Evolutionary conservation across 2,888 invertebrate genomes (phyloP), one percentile per base, ranked within the genome.

Genomic region (Sesia apiformis): DNA sequence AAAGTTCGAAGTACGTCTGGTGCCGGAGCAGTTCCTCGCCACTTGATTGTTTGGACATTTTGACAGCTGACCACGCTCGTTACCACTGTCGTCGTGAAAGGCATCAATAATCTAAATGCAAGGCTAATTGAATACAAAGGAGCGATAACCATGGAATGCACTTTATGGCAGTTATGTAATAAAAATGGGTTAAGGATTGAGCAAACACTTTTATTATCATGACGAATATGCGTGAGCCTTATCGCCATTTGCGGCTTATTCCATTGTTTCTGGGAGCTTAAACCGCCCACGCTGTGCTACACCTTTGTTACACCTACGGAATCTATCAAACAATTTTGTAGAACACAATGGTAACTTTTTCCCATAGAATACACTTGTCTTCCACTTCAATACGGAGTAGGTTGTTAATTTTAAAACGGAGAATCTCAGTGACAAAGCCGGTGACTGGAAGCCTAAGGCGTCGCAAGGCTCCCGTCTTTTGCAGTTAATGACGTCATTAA

Each of bases 71-170:
- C 88, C 88, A 82, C 71, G 81, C 84, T 88, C 78, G 88, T 88
- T 88, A 88, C 84, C 84, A 82, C 77, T 84, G 85, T 85, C 78
- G 74, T 81, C 85, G 83, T 84, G 85, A 86, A 86, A 85, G 88
- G 86, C 81, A 84, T 81, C 84, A 66, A 82, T 81, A 80, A 85
- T 81, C 83, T 78, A 82, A 86, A 86, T 81, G 82, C 86, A 86
- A 84, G 80, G 86, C 87, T 88, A 89, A 89, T 89, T 86, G 88
- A 87, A 85, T 84, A 89, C 86, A 89, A 89, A 87, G 86, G 75
- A 76, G 76, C 72, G 84, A 87, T 85, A 83, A 81, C 78, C 65
- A 69, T 66, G 82, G 83, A 84, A 84, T 88, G 84, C 79, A 78
- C 78, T 87, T 79, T 84, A 78, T 74, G 70, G 72, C 62, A 61